These are phyloP conservation scores for Atta cephalotes DNA, from an alignment of 1,140 invertebrate species.

Conservation along the genomic window DNA sequence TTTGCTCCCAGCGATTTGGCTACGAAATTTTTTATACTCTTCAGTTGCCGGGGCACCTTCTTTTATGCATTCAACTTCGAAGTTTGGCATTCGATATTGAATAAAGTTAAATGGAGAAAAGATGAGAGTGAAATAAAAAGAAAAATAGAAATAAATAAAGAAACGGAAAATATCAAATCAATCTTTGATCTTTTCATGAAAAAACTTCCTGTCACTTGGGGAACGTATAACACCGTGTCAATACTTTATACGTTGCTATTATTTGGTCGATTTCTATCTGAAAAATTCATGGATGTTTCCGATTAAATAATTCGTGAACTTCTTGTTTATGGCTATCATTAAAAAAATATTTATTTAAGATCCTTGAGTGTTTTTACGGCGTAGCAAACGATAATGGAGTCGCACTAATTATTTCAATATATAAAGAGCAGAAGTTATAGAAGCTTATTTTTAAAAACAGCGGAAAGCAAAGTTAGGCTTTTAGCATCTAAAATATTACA, in stretches of 20 bases:
- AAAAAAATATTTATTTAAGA: conserved; percentile 21
- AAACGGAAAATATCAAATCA: neutral
- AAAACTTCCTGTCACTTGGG: neutral
- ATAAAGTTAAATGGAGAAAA: neutral
- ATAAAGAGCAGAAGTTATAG: neutral
- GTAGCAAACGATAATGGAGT: neutral
- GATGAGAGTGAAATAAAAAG: neutral
- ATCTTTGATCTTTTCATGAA: conserved; percentile 45
- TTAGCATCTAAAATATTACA: neutral
- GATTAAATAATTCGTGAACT: conserved; percentile 22
- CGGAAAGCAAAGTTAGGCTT: neutral
- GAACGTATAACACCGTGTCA: neutral
- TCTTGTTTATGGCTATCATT: neutral
- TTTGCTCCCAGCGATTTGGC: neutral
- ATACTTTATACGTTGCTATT: neutral
- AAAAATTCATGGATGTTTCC: neutral
- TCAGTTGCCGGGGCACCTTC: neutral
- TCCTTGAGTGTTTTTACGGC: neutral
- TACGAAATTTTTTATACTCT: neutral
- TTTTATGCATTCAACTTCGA: conserved; percentile 7
- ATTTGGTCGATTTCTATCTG: neutral
- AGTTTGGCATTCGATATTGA: conserved; percentile 26
- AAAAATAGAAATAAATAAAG: neutral
- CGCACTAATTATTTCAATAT: conserved; percentile 30
- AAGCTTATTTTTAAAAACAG: neutral